Evolutionary conservation across 2,888 invertebrate species (phyloP).

Genomic region (Macrosoma leucophasiata): DNA sequence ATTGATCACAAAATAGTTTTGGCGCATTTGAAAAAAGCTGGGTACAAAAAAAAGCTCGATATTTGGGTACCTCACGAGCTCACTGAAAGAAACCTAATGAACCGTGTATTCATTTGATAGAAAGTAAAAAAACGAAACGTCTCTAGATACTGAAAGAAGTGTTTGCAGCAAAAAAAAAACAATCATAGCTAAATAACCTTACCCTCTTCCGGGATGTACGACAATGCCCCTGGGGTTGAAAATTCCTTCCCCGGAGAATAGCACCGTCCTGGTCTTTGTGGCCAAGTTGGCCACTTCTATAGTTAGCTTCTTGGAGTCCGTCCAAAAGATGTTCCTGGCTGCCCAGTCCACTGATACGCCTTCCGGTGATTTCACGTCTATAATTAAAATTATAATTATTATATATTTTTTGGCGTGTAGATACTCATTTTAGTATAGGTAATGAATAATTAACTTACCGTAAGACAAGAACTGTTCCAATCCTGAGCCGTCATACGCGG

Average conservation of each 20-base stretch:
- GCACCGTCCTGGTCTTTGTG: slow-evolving; percentile 81
- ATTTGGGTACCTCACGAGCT: too few relatives aligned
- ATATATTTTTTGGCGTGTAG: neutral
- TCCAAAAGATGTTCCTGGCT: slow-evolving; percentile 96
- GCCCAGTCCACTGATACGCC: slow-evolving; percentile 96
- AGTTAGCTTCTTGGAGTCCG: slow-evolving; percentile 91
- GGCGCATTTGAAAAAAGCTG: too few relatives aligned
- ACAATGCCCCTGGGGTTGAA: slow-evolving; percentile 96
- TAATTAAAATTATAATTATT: slow-evolving; percentile 30
- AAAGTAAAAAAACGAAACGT: too few relatives aligned
- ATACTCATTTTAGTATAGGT: neutral
- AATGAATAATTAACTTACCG: slow-evolving; percentile 35
- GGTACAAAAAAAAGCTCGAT: too few relatives aligned
- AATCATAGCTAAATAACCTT: slow-evolving; percentile 38
- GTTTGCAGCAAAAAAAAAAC: too few relatives aligned
- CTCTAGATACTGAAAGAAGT: too few relatives aligned
- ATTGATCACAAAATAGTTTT: too few relatives aligned
- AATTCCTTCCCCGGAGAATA: slow-evolving; percentile 83
- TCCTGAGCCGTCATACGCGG: slow-evolving; percentile 85
- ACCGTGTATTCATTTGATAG: too few relatives aligned
- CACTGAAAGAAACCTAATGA: too few relatives aligned
- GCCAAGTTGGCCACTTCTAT: slow-evolving; percentile 94
- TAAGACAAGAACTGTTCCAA: slow-evolving; percentile 71
- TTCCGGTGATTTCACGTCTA: slow-evolving; percentile 91
- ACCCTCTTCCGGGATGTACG: slow-evolving; percentile 93